Evolutionary conservation across 2,888 invertebrate genomes (phyloP).

Genomic region (Ectropis crepuscularia): DNA sequence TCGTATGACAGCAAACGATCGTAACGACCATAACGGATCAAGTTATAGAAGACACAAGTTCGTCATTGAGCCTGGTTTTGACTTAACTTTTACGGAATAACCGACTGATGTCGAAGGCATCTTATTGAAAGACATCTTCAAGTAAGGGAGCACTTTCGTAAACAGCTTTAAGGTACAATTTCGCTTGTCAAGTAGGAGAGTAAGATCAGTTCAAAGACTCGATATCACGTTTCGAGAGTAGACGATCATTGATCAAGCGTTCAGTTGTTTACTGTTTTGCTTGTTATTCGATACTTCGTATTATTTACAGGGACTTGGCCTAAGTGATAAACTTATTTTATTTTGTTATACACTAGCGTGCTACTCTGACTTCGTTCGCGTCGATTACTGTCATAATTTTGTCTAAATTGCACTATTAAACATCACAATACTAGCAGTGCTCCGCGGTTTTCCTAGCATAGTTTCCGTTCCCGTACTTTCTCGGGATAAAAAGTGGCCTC

Average conservation of each 20-base stretch:
- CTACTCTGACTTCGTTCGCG: background rate
- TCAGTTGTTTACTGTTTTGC: constrained; percentile 32
- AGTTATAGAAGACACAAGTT: too few species aligned
- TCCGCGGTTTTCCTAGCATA: too few species aligned
- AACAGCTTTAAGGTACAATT: constrained; percentile 25
- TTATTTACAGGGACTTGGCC: constrained; percentile 22
- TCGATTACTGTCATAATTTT: too few species aligned
- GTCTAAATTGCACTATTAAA: too few species aligned
- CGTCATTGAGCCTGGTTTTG: too few species aligned
- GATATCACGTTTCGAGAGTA: constrained; percentile 30
- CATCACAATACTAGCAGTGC: too few species aligned
- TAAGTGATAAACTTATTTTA: constrained; percentile 23
- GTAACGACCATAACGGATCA: too few species aligned
- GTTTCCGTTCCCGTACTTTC: too few species aligned
- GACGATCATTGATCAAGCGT: constrained; percentile 37
- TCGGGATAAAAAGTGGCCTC: too few species aligned
- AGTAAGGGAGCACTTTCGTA: constrained; percentile 4
- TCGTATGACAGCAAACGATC: too few species aligned
- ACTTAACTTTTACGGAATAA: too few species aligned
- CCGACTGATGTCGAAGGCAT: constrained; percentile 31
- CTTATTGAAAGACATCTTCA: constrained; percentile 7
- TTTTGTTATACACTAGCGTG: background rate
- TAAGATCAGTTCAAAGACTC: constrained; percentile 31
- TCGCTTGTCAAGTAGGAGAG: constrained; percentile 16
- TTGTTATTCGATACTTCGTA: constrained; percentile 31